Conservation (phyloP, 2,113 vertebrate species). For the Chloropsis cyanopogon region DNA sequence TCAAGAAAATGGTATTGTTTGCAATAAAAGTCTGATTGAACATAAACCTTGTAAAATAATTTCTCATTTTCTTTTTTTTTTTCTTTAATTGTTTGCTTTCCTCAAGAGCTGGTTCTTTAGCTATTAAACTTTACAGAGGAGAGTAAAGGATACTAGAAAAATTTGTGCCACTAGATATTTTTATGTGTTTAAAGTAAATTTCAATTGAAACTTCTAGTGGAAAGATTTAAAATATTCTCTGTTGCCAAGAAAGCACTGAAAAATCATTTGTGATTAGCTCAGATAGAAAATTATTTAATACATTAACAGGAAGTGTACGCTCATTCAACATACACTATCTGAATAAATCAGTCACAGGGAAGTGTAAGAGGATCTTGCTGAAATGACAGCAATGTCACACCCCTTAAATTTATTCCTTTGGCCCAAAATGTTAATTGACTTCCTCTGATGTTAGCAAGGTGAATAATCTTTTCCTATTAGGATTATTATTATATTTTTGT, state of each 20-base stretch:
- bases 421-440: conserved; percentile 3
- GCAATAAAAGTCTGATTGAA: not conserved
- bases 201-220: not conserved
- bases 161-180: not conserved
- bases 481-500: not conserved
- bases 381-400: conserved; percentile 1
- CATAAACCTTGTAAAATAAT: not conserved
- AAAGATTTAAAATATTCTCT: not conserved
- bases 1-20: not conserved
- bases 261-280: not conserved
- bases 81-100: not conserved
- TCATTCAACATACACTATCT: not conserved
- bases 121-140: not conserved
- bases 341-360: not conserved
- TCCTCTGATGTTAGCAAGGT: not conserved
- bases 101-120: not conserved
- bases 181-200: not conserved
- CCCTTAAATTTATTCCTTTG: conserved; percentile 16
- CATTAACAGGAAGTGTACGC: not conserved
- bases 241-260: not conserved
- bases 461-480: not conserved
- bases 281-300: not conserved
- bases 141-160: not conserved
- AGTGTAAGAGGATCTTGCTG: not conserved
- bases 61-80: not conserved